These are phyloP conservation scores for Hormiphora californensis DNA, from an alignment of 37 sponge, comb jelly and placozoan genomes.

Conservation along the genomic window DNA sequence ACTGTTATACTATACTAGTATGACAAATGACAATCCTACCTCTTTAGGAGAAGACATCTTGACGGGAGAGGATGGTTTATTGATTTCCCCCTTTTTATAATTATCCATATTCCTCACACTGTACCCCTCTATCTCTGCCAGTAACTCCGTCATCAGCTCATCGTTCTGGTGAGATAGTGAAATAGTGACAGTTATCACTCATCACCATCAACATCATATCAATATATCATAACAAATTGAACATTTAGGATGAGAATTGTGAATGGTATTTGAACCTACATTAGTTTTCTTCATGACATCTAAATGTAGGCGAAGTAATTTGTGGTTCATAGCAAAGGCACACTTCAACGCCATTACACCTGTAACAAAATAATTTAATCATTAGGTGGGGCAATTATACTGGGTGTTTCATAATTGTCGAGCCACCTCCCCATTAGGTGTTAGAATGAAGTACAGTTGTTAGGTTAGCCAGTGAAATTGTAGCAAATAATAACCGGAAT, in stretches of 20 bases:
- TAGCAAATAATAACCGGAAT: no score
- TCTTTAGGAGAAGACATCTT: no score
- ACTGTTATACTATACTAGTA: neutral
- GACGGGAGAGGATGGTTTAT: neutral
- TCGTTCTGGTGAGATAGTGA: slow-evolving; percentile 25
- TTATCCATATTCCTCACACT: neutral
- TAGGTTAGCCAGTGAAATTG: no score
- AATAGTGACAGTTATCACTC: no score
- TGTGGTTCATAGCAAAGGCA: slow-evolving; percentile 44
- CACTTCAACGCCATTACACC: slow-evolving; percentile 53
- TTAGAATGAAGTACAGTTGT: no score
- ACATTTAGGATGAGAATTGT: no score
- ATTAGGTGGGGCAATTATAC: no score
- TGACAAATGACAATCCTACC: neutral
- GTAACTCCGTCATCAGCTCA: slow-evolving; percentile 12
- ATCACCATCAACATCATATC: no score
- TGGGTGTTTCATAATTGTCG: no score
- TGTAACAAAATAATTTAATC: no score
- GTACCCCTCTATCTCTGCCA: neutral
- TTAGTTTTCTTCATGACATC: slow-evolving; percentile 45
- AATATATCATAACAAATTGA: no score
- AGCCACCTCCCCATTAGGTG: no score
- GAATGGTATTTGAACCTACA: neutral
- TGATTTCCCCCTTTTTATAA: neutral
- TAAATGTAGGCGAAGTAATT: slow-evolving; percentile 20